Evolutionary conservation across 2,888 invertebrate species (phyloP), one percentile per base, ranked within the genome.

Genomic region (Maniola hyperantus): DNA sequence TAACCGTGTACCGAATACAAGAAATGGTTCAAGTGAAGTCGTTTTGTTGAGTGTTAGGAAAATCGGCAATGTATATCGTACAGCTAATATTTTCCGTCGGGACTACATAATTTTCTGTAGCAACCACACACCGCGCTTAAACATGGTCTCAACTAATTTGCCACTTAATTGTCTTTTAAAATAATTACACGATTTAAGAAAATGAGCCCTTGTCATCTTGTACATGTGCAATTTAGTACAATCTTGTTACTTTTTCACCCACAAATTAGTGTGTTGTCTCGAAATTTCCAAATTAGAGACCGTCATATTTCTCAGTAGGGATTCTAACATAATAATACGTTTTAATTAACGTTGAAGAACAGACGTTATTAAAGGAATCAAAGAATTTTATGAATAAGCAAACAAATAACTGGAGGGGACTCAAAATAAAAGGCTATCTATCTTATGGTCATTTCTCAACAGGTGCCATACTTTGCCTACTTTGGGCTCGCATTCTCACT

Each of bases 111-210:
- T 51, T 61, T n/a, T 36, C 36, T 4, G 46, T 42, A 54, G 59
- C 66, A 71, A 73, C 84, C 84, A 77, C 84, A 85, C 83, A 82
- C 83, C 73, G 77, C 77, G 83, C 73, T 72, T 69, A 72, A 72
- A 64, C 20, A 36, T 39, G 50, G 50, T 39, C 10, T 42, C 42
- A 57, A 13, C 75, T 76, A 77, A 82, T 81, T 82, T 79, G 69
- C 73, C 65, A 70, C 71, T 57, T 83, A 82, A 85, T 84, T 83
- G 78, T 79, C 71, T 74, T 72, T 71, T 73, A 72, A 57, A 73
- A 73, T 72, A 76, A 75, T 76, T 76, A 74, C 69, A 71, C 69
- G 71, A 59, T 64, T 72, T 70, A 68, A 70, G 68, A 69, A 70
- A 72, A 72, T 74, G 62, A 65, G 60, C 59, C 64, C 70, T 73